phyloP scores from a whole-genome alignment of 2,888 invertebrate genomes.

The Chrysodeixis includens region DNA sequence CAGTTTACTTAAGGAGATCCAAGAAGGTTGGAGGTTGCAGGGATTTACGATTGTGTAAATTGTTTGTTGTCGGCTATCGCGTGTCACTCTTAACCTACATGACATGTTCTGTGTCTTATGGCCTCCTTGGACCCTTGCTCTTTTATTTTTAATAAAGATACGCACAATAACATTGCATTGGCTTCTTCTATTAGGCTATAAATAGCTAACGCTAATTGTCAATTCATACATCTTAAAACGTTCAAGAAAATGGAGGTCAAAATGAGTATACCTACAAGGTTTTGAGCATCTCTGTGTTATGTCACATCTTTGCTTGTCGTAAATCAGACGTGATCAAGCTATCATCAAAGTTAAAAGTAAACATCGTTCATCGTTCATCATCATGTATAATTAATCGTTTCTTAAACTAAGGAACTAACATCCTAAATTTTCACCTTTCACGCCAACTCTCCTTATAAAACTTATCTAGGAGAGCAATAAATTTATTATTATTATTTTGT shows the following conservation, averaged over 20 bases:
- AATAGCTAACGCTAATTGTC: conserved; percentile 33
- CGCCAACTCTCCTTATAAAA: no score
- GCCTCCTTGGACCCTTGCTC: conserved; percentile 42
- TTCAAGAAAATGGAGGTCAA: conserved; percentile 9
- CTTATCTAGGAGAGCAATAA: no score
- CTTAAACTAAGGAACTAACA: no score
- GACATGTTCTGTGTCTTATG: conserved; percentile 58
- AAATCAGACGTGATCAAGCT: no score
- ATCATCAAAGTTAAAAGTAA: no score
- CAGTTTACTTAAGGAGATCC: conserved; percentile 86
- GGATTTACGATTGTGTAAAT: conserved; percentile 86
- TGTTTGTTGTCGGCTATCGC: conserved; percentile 69
- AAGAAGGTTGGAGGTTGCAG: conserved; percentile 82
- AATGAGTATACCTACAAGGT: no score
- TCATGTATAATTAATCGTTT: no score
- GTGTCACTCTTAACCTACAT: conserved; percentile 74
- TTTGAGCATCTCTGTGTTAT: conserved; percentile 4
- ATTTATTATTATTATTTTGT: no score
- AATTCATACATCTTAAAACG: conserved; percentile 20
- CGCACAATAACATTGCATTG: no score
- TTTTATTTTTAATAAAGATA: conserved; percentile 43
- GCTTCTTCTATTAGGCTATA: conserved; percentile 44
- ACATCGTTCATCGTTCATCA: no score
- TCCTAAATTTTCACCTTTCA: no score
- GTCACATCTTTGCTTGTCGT: conserved; percentile 9